Evolutionary conservation across 2,797 vertebrate genomes (phyloP), one percentile per base, ranked within the genome.

Genomic region (Clarias laeviceps): DNA sequence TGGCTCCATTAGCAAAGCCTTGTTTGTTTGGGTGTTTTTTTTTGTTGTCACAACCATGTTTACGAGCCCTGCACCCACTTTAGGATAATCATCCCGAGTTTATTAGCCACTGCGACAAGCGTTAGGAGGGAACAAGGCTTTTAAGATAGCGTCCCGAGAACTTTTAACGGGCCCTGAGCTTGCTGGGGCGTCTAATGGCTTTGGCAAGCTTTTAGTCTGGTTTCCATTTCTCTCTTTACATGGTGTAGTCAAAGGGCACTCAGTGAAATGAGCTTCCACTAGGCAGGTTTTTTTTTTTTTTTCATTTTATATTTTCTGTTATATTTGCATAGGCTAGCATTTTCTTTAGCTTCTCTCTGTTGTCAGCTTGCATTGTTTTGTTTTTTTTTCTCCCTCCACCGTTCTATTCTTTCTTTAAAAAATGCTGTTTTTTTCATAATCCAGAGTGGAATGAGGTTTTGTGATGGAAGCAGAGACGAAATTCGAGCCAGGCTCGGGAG

Each of bases 171-270:
- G 72, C 77, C 69, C 83, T 24, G 84, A 76, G 80, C 9, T 54
- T 68, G 80, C 27, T 32, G 77, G 72, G 73, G 29, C 27, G 79
- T 45, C 89, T 87, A 88, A 88, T 88, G 82, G 80, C 84, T 77
- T 86, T 90, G 89, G 87, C 87, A 88, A 78, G 87, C 69, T 15
- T 40, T 84, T 62, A 34, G 72, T 88, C 61, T 64, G 65, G 73
- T 83, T 84, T 72, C 84, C 82, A 59, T 87, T 85, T 73, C 85
- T 81, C 69, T 84, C 80, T 88, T 85, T 86, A 86, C 89, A 84
- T 84, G 84, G 40, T 81, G 82, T 90, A 83, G 84, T 88, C 86
- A 88, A 88, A 87, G 82, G 84, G 82, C 89, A 90, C 89, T 90
- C 87, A 86, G 86, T 56, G 70, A 87, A 88, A 90, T 90, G 79